These are phyloP conservation scores for Eupithecia centaureata DNA, from an alignment of 2,888 invertebrate species.

Conservation along the genomic window DNA sequence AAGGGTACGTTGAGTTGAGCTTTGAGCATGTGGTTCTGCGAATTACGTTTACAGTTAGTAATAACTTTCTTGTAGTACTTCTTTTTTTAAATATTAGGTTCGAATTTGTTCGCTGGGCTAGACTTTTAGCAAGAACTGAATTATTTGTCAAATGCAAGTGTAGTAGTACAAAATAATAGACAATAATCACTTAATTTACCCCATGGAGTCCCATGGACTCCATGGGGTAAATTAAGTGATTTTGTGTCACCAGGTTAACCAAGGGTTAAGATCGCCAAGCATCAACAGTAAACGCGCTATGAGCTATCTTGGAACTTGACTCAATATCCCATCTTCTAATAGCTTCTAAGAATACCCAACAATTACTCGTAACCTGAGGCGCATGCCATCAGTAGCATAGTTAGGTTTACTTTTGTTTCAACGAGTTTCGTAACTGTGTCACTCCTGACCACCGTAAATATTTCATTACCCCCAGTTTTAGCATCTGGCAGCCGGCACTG, in stretches of 20 bases:
- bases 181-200: too few species aligned
- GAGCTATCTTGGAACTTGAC: neutral
- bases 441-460: conserved; percentile 51
- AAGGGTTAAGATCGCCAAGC: conserved; percentile 2
- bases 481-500: conserved; percentile 56
- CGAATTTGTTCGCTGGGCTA: too few species aligned
- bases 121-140: neutral
- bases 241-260: too few species aligned
- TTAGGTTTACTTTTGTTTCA: conserved; percentile 16
- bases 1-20: conserved; percentile 34
- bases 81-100: neutral
- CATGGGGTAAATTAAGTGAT: too few species aligned
- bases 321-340: neutral
- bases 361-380: conserved; percentile 10
- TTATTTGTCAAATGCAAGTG: neutral
- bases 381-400: neutral
- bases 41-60: conserved; percentile 21
- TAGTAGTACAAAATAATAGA: neutral
- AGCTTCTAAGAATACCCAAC: conserved; percentile 15
- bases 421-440: conserved; percentile 46
- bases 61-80: neutral
- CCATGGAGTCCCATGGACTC: too few species aligned
- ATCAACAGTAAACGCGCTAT: neutral
- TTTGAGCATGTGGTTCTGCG: conserved; percentile 13
- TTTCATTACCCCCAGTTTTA: conserved; percentile 49